These are phyloP conservation scores for Noturus placidus DNA, from an alignment of 2,113 vertebrate species.

Conservation along the genomic window DNA sequence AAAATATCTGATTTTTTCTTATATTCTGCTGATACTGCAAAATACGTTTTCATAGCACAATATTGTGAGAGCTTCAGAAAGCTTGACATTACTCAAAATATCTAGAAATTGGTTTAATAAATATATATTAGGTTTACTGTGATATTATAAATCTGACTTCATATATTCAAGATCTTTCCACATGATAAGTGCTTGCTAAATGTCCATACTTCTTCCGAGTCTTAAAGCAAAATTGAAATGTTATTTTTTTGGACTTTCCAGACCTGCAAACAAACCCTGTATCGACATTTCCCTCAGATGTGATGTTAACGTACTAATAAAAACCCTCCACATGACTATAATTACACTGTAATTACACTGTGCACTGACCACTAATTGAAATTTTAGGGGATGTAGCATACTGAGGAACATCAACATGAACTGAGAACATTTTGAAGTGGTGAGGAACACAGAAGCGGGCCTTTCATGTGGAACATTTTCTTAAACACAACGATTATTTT, in stretches of 20 bases:
- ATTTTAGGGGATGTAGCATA: background rate
- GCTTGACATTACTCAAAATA: background rate
- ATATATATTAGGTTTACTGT: background rate
- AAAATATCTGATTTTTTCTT: background rate
- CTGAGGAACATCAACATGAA: background rate
- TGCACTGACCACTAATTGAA: slow-evolving; percentile 3
- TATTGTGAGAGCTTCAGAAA: background rate
- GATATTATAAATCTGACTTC: background rate
- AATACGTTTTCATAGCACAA: no score
- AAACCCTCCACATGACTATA: background rate
- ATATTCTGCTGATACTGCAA: background rate
- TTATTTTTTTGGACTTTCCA: slow-evolving; percentile 7
- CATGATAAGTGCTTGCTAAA: background rate
- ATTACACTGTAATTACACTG: background rate
- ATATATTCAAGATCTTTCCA: background rate
- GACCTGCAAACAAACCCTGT: background rate
- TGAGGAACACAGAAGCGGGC: background rate
- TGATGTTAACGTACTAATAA: background rate
- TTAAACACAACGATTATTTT: background rate
- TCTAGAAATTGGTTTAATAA: background rate
- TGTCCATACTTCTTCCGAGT: background rate
- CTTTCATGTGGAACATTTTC: background rate
- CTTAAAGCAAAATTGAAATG: background rate
- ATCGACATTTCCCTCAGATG: background rate
- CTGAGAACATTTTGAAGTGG: slow-evolving; percentile 17